phyloP scores from a whole-genome alignment of 2,113 vertebrate species.

The Dascyllus trimaculatus region DNA sequence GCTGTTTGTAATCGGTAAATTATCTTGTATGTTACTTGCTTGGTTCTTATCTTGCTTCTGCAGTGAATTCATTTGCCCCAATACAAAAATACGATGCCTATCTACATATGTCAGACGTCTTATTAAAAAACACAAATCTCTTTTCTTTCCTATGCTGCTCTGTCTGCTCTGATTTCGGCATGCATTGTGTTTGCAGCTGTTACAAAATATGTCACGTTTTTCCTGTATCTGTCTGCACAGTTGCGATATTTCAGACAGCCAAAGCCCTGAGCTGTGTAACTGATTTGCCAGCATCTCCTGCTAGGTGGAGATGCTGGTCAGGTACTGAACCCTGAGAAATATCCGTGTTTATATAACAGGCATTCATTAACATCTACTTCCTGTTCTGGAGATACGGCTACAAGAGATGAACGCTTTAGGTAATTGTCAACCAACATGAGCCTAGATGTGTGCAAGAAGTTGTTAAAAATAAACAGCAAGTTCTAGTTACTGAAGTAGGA shows the following conservation, averaged over 20 bases:
- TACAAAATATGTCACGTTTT: constrained; percentile 7
- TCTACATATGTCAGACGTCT: neutral
- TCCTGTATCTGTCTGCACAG: neutral
- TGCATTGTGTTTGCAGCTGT: neutral
- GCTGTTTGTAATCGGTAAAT: constrained; percentile 1
- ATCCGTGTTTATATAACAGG: constrained; percentile 78
- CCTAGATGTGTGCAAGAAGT: constrained; percentile 14
- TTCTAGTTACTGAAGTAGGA: constrained; percentile 53
- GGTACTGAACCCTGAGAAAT: constrained; percentile 56
- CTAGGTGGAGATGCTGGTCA: constrained; percentile 33
- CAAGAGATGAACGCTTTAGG: constrained; percentile 59
- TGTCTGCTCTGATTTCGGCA: neutral
- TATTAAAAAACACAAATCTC: neutral
- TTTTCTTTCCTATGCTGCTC: neutral
- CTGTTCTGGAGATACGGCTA: constrained; percentile 64
- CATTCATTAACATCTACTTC: constrained; percentile 85
- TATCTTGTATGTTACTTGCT: neutral
- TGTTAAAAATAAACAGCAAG: constrained; percentile 80
- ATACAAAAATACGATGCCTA: constrained; percentile 21
- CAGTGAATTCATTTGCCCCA: constrained; percentile 11
- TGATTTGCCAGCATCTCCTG: constrained; percentile 66
- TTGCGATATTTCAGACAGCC: constrained; percentile 6
- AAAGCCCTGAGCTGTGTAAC: constrained; percentile 50
- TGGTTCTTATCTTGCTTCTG: constrained; percentile 18
- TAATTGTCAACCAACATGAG: constrained; percentile 76